Percentiles rank a stretch among this genome's conserved stretches.
These are phyloP conservation scores for Plecturocebus donacophilus DNA, from an alignment of 2,113 vertebrate species.

Conservation along the genomic window DNA sequence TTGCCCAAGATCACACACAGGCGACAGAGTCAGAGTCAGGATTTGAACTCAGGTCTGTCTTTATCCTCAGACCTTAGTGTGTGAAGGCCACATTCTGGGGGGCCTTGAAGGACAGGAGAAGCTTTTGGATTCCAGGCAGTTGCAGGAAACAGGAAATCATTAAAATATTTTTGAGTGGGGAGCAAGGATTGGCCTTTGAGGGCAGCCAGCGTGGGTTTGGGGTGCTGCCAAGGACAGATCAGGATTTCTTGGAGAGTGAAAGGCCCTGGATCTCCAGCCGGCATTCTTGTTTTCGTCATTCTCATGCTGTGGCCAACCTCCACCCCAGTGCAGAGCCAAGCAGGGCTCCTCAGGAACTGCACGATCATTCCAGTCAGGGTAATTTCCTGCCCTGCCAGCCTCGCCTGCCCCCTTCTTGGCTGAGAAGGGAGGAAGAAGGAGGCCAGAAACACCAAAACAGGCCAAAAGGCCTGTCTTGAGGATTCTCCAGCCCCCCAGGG, in stretches of 20 bases:
- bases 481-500: not conserved
- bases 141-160: slow-evolving; percentile 73
- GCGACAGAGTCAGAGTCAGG: slow-evolving; percentile 3
- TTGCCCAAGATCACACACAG: not conserved
- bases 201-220: slow-evolving; percentile 62
- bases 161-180: slow-evolving; percentile 70
- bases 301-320: slow-evolving; percentile 51
- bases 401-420: slow-evolving; percentile 13
- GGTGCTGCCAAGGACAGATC: slow-evolving; percentile 72
- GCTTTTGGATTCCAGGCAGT: slow-evolving; percentile 52
- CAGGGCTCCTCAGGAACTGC: slow-evolving; percentile 54
- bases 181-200: slow-evolving; percentile 60
- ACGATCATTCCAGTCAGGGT: slow-evolving; percentile 35
- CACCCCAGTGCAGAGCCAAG: not conserved
- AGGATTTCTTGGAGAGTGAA: slow-evolving; percentile 68
- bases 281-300: slow-evolving; percentile 67
- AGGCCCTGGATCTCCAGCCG: not conserved
- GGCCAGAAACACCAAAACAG: not conserved
- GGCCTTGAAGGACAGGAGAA: slow-evolving; percentile 26
- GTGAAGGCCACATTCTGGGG: not conserved
- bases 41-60: slow-evolving; percentile 28
- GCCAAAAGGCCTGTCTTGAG: not conserved
- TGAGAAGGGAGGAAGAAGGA: slow-evolving; percentile 31
- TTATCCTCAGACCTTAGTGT: not conserved
- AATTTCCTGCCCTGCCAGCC: slow-evolving; percentile 55